Percentiles rank a stretch among this genome's conserved stretches.
These are phyloP conservation scores for Ctenoplectra terminalis DNA, from an alignment of 1,140 invertebrate species.

Conservation along the genomic window DNA sequence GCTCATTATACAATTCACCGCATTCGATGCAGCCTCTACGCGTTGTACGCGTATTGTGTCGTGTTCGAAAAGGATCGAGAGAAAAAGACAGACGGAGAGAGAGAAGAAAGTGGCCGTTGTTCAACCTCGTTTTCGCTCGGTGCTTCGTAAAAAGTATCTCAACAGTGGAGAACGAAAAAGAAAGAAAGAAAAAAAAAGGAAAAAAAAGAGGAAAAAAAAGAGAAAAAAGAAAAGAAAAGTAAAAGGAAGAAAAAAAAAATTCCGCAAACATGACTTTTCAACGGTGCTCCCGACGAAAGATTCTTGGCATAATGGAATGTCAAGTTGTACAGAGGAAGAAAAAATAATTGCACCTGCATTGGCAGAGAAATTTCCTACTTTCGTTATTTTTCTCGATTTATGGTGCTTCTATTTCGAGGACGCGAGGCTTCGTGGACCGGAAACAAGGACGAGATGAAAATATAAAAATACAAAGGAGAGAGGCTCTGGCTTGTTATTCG, in stretches of 20 bases:
- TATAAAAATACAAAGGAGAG: background rate
- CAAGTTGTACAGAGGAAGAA: background rate
- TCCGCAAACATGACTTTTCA: background rate
- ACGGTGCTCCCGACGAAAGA: background rate
- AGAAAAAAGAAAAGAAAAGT: background rate
- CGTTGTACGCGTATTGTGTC: background rate
- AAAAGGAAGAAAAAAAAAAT: background rate
- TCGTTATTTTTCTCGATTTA: background rate
- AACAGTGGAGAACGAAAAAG: background rate
- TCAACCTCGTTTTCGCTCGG: background rate
- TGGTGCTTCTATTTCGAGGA: background rate
- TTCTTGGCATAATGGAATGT: constrained; percentile 17
- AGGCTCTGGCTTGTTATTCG: background rate
- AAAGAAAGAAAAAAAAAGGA: background rate
- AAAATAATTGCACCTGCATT: background rate
- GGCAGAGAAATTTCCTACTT: background rate
- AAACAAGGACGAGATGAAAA: background rate
- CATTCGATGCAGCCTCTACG: background rate
- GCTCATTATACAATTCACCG: constrained; percentile 11
- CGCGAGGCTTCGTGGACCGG: background rate
- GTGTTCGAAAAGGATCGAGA: background rate
- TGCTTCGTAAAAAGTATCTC: background rate
- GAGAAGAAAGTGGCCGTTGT: background rate
- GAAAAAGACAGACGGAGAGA: background rate
- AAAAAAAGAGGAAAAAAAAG: background rate